phyloP scores from a whole-genome alignment of 1,140 invertebrate species.

The Trachelipus rathkii region DNA sequence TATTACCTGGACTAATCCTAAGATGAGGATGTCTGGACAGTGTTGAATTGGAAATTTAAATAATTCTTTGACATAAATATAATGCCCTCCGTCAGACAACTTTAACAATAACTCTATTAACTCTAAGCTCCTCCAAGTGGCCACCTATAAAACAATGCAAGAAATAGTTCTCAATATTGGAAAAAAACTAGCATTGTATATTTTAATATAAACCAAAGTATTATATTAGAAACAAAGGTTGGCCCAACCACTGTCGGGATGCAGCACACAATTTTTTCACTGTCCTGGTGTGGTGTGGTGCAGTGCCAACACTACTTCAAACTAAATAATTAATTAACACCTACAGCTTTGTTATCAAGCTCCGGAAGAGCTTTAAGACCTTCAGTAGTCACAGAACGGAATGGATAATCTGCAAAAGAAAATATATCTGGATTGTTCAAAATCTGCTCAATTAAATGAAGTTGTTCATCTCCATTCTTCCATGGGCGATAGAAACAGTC shows the following conservation, averaged over 20 bases:
- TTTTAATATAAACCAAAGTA: not conserved
- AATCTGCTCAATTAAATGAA: constrained; percentile 79
- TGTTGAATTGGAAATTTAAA: constrained; percentile 88
- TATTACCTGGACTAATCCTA: constrained; percentile 78
- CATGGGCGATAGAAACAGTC: constrained; percentile 84
- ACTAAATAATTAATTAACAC: not conserved
- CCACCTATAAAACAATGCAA: constrained; percentile 52
- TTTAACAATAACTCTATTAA: constrained; percentile 80
- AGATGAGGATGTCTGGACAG: constrained; percentile 86
- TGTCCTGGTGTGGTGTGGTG: not conserved
- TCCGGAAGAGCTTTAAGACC: constrained; percentile 88
- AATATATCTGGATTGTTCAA: constrained; percentile 89
- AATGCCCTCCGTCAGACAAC: constrained; percentile 79
- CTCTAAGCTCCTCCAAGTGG: constrained; percentile 68
- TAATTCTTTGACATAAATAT: constrained; percentile 75
- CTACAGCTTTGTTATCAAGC: constrained; percentile 83
- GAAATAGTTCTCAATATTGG: too few species aligned
- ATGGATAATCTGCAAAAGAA: constrained; percentile 86
- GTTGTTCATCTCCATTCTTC: constrained; percentile 79
- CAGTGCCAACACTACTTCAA: not conserved
- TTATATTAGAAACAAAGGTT: not conserved
- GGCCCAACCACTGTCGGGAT: not conserved
- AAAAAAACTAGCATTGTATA: too few species aligned
- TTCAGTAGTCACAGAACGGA: constrained; percentile 76
- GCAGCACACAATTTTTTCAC: not conserved